Conservation (phyloP, 2,113 vertebrate genomes). For the Mirounga angustirostris region DNA sequence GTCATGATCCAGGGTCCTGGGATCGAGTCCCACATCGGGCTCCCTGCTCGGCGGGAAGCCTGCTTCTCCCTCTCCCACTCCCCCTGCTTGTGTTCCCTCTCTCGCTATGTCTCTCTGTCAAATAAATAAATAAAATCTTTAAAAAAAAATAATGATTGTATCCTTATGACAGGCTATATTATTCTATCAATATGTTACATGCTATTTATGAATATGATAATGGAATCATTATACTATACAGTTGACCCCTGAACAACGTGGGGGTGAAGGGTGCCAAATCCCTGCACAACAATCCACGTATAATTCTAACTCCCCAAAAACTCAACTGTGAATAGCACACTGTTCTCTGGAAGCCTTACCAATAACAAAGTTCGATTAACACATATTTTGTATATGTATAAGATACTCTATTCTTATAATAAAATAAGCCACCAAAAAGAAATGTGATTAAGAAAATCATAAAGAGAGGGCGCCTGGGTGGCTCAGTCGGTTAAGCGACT, state of each 20-base stretch:
- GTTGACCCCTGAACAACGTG: not conserved
- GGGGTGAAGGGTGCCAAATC: not conserved
- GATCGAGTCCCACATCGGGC: no score
- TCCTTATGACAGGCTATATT: not conserved
- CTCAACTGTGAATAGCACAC: rapidly evolving
- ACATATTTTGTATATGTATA: not conserved
- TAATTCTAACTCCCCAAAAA: not conserved
- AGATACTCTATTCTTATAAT: not conserved
- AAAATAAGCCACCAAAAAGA: no score
- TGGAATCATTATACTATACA: not conserved
- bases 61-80: no score
- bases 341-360: not conserved
- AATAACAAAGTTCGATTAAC: not conserved
- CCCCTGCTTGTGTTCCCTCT: no score
- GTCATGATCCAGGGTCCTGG: no score
- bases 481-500: no score
- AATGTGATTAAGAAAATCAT: not conserved
- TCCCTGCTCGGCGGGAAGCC: no score
- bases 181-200: not conserved
- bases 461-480: not conserved
- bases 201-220: not conserved
- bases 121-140: no score
- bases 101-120: no score
- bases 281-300: not conserved
- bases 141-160: not conserved